Evolutionary conservation across 2,888 invertebrate species (phyloP).

Genomic region (Stenichneumon culpator): DNA sequence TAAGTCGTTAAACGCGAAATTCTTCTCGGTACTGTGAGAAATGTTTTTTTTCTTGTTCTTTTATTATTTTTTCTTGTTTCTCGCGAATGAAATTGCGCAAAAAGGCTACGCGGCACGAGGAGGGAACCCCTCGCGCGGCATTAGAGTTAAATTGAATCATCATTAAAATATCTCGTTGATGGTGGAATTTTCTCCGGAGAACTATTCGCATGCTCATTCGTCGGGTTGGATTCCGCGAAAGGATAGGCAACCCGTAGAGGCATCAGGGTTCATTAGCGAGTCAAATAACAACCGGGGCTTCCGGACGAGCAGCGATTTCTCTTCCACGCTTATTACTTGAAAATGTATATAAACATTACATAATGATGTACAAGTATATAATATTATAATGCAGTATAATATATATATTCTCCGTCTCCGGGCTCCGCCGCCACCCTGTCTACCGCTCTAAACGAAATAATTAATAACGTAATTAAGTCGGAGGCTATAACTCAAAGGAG

Average conservation of each 20-base stretch:
- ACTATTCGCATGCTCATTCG: constrained; percentile 9
- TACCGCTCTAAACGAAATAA: constrained; percentile 72
- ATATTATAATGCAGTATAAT: constrained; percentile 16
- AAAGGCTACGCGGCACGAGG: not conserved
- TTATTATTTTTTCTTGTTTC: constrained; percentile 5
- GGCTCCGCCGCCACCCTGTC: constrained; percentile 40
- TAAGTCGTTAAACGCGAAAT: constrained; percentile 75
- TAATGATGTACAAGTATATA: constrained; percentile 1
- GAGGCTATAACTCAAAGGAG: constrained; percentile 74
- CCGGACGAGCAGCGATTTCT: constrained; percentile 21
- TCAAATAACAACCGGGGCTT: constrained; percentile 38
- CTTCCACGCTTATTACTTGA: constrained; percentile 4
- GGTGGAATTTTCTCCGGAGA: constrained; percentile 2
- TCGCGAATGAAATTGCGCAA: constrained; percentile 26
- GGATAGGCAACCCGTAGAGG: not conserved
- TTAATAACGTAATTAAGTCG: constrained; percentile 78
- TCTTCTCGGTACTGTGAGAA: constrained; percentile 18
- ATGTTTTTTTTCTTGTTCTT: not conserved
- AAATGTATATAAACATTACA: constrained; percentile 4
- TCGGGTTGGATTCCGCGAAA: constrained; percentile 25
- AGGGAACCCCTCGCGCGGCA: constrained; percentile 6
- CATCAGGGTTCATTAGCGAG: constrained; percentile 42
- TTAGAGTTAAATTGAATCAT: constrained; percentile 26
- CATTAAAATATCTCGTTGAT: constrained; percentile 28
- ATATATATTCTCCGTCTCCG: not conserved